These are phyloP conservation scores for Dolichotis patagonum DNA, from an alignment of 2,113 vertebrate genomes.

Conservation along the genomic window DNA sequence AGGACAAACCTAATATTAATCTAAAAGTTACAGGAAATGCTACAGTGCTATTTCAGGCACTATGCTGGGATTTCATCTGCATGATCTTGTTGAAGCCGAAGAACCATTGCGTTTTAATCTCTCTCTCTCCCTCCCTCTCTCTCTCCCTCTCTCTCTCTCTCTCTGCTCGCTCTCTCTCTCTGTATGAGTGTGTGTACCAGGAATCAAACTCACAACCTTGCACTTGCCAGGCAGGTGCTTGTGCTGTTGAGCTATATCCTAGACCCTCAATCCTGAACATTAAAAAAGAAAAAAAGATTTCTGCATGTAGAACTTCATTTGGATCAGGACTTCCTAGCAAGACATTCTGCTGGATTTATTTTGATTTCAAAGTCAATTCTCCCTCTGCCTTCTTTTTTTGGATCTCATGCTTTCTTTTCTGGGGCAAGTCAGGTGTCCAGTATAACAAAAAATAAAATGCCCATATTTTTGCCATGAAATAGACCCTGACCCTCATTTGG, in stretches of 20 bases:
- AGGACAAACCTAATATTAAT: not conserved
- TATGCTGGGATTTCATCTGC: not conserved
- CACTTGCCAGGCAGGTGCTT: too few relatives aligned
- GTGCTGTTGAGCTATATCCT: too few relatives aligned
- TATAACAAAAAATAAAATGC: not conserved
- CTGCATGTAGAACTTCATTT: not conserved
- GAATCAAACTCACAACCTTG: too few relatives aligned
- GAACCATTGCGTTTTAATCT: not conserved
- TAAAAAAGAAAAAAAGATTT: not conserved
- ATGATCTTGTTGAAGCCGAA: not conserved
- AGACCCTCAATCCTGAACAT: not conserved
- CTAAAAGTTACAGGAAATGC: not conserved
- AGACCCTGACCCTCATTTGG: not conserved
- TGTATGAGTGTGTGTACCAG: too few relatives aligned
- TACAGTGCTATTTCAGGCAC: not conserved
- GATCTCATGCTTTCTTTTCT: not conserved
- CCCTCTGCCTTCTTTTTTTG: not conserved
- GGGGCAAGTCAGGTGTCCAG: not conserved
- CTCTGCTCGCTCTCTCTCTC: too few relatives aligned
- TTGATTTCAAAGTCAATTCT: not conserved
- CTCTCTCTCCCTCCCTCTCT: too few relatives aligned
- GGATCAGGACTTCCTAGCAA: not conserved
- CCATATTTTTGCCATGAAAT: not conserved
- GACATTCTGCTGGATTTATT: not conserved
- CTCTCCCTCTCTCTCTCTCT: too few relatives aligned